Evolutionary conservation across 35 echinoderm and acorn worm genomes (phyloP), one percentile per base, ranked within the genome.

Genomic region (Apostichopus parvimensis): DNA sequence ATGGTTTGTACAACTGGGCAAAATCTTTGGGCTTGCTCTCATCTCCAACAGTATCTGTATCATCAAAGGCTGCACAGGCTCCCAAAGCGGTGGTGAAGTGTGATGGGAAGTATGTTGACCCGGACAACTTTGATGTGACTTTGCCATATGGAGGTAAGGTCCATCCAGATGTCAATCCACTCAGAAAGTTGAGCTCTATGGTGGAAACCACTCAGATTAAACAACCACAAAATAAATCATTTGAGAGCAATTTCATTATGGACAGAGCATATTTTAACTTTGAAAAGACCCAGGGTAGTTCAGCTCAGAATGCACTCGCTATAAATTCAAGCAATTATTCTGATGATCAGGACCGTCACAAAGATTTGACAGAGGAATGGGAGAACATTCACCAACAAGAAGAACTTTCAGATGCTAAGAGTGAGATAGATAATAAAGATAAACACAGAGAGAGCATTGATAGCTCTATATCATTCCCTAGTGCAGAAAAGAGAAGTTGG

Each of bases 161-260:
- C 7, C 60, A 53, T 17, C 86, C 86, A 28, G 86, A 88, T 88
- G 57, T 73, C 15, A 72, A 88, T 73, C 86, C 86, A 72, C 86
- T 88, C 61, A 73, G 86, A 18, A 88, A 88, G 64, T 66, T 88
- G 20, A 88, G 86, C 86, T 88, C 86, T 11, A 88, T 88, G 86
- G 86, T 88, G 4, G 86, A 88, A 88, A 88, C 86, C 45, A 88
- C 86, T 54, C 86, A 88, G 68, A 88, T 73, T 9, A 88, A 88
- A 20, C 86, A 88, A 54, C 57, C 86, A 52, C 58, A 88, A 9
- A 34, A 52, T 72, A 88, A 88, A 72, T 88, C 86, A 72, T 88
- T 88, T 88, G 86, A 88, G 64, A 88, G 86, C 62, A 88, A 88
- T 88, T 88, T 88, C 21, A 88, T 88, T 20, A 88, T 88, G 86